A percentile compares a stretch with the other conserved stretches of the same genome.
phyloP scores from a whole-genome alignment of 2,797 vertebrate species.

The Odontamblyopus lacepedii region DNA sequence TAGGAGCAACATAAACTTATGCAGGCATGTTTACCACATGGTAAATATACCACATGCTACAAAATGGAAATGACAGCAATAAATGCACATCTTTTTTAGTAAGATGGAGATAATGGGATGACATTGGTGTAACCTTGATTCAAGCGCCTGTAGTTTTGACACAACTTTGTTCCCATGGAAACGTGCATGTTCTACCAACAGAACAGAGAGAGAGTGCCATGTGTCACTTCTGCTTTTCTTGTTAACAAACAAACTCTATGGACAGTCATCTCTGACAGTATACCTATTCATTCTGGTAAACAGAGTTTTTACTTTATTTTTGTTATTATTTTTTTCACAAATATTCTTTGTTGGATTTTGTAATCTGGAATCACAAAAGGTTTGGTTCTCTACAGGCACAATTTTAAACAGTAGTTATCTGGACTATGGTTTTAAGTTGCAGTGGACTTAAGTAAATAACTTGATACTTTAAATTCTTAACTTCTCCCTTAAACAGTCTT shows the following conservation, averaged over 20 bases:
- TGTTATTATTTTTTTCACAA: too few relatives aligned
- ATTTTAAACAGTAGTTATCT: not conserved
- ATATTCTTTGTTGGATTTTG: not conserved
- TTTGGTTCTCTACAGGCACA: not conserved
- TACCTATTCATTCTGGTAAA: too few relatives aligned
- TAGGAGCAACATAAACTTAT: too few relatives aligned
- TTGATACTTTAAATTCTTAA: too few relatives aligned
- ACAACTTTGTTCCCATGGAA: not conserved
- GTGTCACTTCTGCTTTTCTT: not conserved
- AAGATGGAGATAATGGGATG: not conserved
- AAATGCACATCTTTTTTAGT: not conserved
- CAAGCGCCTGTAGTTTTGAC: not conserved
- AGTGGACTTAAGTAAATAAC: too few relatives aligned
- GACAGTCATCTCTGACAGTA: too few relatives aligned
- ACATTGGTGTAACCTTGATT: conserved; percentile 2
- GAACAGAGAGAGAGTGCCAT: not conserved
- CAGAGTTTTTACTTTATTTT: too few relatives aligned
- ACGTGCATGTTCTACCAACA: not conserved
- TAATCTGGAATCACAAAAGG: not conserved
- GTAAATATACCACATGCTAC: too few relatives aligned
- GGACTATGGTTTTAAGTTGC: not conserved
- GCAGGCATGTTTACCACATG: too few relatives aligned
- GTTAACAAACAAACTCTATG: not conserved
- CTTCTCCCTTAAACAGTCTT: too few relatives aligned
- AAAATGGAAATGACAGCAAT: not conserved